A percentile compares a stretch with the other conserved stretches of the same genome.
These are phyloP conservation scores for Tribolium freemani DNA, from an alignment of 2,888 invertebrate species.

Conservation along the genomic window DNA sequence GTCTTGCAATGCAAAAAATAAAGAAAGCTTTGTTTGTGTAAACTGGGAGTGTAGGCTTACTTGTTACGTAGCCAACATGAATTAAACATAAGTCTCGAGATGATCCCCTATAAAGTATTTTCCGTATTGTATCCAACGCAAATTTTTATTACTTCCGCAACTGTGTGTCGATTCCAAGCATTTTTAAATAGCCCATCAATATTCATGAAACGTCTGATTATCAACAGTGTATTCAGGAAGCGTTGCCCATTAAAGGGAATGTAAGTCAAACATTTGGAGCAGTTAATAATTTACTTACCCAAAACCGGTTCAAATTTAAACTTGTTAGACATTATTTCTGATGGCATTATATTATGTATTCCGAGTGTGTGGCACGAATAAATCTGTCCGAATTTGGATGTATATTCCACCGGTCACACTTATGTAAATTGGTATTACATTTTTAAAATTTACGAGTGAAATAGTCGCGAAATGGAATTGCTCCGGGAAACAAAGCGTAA, in stretches of 20 bases:
- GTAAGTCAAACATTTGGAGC: neutral
- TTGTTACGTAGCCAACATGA: no score
- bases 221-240: neutral
- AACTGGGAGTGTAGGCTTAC: no score
- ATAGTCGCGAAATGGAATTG: neutral
- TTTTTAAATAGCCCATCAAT: neutral
- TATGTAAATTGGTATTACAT: constrained; percentile 1
- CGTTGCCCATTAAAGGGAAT: neutral
- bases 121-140: no score
- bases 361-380: neutral
- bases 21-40: no score
- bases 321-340: no score
- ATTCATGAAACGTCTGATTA: constrained; percentile 8
- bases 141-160: no score
- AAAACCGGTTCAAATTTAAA: neutral
- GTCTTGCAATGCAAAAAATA: no score
- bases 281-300: neutral
- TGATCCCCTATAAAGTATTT: no score
- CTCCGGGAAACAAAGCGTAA: no score
- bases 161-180: neutral
- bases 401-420: neutral
- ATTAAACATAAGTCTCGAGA: no score
- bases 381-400: neutral
- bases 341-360: no score
- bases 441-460: neutral